A percentile compares a stretch with the other conserved stretches of the same genome.
Evolutionary conservation across 35 echinoderm and acorn worm genomes (phyloP).

Genomic region (Strongylocentrotus purpuratus): DNA sequence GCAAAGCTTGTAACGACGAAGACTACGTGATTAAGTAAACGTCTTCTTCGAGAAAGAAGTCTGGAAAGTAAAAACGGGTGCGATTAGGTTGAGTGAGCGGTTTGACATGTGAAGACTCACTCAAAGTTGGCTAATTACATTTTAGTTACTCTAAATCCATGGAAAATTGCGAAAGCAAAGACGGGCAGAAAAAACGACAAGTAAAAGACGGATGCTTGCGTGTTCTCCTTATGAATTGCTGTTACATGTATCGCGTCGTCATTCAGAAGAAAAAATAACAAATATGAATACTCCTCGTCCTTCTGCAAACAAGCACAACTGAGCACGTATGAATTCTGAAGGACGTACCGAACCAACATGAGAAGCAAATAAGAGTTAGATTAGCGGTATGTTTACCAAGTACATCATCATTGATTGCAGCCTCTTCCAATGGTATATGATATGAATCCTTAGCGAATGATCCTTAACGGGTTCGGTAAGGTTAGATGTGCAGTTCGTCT

Average conservation of each 20-base stretch:
- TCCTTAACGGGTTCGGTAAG: not conserved
- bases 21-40: not conserved
- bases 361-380: not conserved
- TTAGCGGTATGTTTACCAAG: not conserved
- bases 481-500: not conserved
- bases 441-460: conserved; percentile 1
- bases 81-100: not conserved
- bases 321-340: not conserved
- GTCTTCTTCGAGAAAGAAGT: not conserved
- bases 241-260: no score
- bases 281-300: not conserved
- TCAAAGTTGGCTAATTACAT: not conserved
- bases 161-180: not conserved
- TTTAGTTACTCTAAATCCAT: not conserved
- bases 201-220: no score
- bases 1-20: not conserved
- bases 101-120: not conserved
- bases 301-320: not conserved
- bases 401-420: not conserved
- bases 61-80: not conserved
- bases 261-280: not conserved
- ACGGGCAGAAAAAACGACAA: no score
- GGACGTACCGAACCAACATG: not conserved
- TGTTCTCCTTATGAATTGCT: no score
- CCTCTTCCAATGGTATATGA: not conserved